Conservation (phyloP, 2,797 vertebrate genomes). For the Streptopelia turtur region DNA sequence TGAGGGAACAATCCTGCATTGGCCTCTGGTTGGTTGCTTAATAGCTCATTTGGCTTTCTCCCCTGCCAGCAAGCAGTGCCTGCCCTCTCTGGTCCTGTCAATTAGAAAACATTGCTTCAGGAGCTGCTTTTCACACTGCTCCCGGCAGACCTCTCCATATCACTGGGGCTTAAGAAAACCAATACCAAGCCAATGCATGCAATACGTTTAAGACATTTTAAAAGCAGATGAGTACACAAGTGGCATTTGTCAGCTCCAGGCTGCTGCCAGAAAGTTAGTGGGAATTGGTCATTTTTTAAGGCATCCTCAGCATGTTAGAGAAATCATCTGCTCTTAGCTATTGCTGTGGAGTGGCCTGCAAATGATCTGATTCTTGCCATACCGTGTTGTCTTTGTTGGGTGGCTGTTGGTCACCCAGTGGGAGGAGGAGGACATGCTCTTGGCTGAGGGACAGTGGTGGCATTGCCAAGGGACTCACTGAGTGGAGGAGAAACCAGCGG, state of each 20-base stretch:
- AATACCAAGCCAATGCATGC: not conserved
- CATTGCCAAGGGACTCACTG: not conserved
- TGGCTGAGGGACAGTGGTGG: not conserved
- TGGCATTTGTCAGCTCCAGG: not conserved
- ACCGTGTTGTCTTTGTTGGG: not conserved
- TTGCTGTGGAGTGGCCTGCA: not conserved
- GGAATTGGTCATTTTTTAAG: not conserved
- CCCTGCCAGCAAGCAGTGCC: not conserved
- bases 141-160: not conserved
- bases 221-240: not conserved
- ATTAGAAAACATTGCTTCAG: not conserved
- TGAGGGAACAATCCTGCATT: not conserved
- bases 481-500: accelerated
- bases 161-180: not conserved
- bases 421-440: not conserved
- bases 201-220: not conserved
- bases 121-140: not conserved
- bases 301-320: not conserved
- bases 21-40: not conserved
- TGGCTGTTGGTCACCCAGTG: accelerated
- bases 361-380: accelerated
- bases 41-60: not conserved
- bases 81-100: not conserved
- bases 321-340: not conserved
- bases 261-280: not conserved